phyloP scores from a whole-genome alignment of 2,797 vertebrate species.

The Pantherophis alleghaniensis region DNA sequence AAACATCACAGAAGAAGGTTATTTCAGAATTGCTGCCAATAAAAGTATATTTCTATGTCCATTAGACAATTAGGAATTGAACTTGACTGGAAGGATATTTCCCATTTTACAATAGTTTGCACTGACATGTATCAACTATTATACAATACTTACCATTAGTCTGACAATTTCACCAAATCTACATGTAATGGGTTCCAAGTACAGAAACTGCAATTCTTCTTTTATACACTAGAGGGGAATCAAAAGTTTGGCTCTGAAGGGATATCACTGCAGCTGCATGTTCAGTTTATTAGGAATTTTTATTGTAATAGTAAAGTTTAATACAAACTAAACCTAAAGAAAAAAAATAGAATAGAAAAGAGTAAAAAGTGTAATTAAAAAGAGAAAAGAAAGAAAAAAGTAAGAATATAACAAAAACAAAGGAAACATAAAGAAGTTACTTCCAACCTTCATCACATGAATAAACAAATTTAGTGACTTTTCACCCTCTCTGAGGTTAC shows the following conservation, averaged over 20 bases:
- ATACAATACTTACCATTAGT: not conserved
- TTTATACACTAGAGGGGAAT: constrained; percentile 56
- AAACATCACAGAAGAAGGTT: not conserved
- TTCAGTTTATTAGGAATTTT: not conserved
- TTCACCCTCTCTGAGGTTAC: not conserved
- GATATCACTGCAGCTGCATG: not conserved
- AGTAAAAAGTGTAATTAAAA: not conserved
- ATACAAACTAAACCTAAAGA: not conserved
- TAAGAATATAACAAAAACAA: not conserved
- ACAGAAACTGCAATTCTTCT: not conserved
- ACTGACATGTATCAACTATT: not conserved
- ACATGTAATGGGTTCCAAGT: not conserved
- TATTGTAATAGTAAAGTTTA: not conserved
- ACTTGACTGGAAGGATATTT: not conserved
- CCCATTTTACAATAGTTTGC: not conserved
- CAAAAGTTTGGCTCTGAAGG: not conserved
- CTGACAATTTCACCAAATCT: not conserved
- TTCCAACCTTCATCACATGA: not conserved
- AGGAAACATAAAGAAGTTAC: not conserved
- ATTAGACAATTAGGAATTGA: not conserved
- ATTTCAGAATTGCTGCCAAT: not conserved
- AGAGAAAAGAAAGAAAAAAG: not conserved
- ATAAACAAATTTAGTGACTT: not conserved
- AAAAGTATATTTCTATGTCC: not conserved
- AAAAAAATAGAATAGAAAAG: not conserved